Evolutionary conservation across 2,888 invertebrate species (phyloP), one percentile per base, ranked within the genome.

Genomic region (Spicauda simplicius): DNA sequence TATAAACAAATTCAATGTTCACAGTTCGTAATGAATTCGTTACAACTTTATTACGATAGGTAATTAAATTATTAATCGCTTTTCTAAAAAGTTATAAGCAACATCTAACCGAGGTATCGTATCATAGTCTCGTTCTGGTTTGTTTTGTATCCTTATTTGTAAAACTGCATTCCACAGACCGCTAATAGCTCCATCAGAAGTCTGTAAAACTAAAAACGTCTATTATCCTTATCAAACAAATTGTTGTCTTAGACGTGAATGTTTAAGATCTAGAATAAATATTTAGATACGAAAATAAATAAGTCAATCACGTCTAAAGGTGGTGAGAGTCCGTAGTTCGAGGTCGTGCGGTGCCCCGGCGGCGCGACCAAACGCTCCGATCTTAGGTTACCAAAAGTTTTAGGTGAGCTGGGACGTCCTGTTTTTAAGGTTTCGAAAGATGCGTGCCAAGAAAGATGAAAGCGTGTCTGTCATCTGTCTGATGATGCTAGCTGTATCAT

Each of bases 371-470:
- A 61, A 53, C 53, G 53, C 20, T n/a, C 55, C 55, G 45, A 45
- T 14, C 19, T n/a, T 64, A 68, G 74, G 71, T 73, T n/a, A 6
- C 45, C 45, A 45, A n/a, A 3, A 5, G 45, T 45, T n/a, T n/a
- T 7, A n/a, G 5, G 4, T 14, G 6, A 45, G 14, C 14, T n/a
- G 4, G n/a, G n/a, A 45, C 45, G 45, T 45, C 45, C 45, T 6
- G n/a, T 45, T n/a, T n/a, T 3, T n/a, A 45, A 12, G 11, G 12
- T 37, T 1, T 37, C 12, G 37, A 37, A 37, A 37, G 11, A 12
- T 33, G 30, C 30, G 7, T 30, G 4, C 30, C 30, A 30, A n/a
- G n/a, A n/a, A n/a, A n/a, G n/a, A n/a, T n/a, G n/a, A n/a, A n/a
- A n/a, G n/a, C n/a, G n/a, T n/a, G n/a, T n/a, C n/a, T 25, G 25